Percentiles rank a stretch among this genome's conserved stretches.
These are phyloP conservation scores for Dynastes maya DNA, from an alignment of 2,888 invertebrate species.

Conservation along the genomic window DNA sequence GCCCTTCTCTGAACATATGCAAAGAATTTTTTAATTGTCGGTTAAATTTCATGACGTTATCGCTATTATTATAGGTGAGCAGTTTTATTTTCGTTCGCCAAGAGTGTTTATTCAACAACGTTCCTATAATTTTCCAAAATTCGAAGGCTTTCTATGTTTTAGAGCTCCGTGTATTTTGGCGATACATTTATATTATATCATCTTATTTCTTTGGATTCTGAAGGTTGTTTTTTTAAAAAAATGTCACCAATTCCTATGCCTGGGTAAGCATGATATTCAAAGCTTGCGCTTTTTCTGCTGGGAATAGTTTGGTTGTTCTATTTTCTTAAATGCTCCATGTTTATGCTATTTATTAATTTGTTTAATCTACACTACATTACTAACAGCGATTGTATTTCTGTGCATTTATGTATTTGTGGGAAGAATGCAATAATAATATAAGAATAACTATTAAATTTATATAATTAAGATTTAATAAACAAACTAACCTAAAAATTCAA, in stretches of 20 bases:
- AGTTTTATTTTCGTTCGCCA: neutral
- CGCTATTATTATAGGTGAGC: constrained; percentile 7
- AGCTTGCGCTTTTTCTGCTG: constrained; percentile 37
- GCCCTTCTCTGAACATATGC: neutral
- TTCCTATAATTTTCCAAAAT: constrained; percentile 1
- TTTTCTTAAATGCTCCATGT: neutral
- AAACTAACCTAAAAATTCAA: neutral
- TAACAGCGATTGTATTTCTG: neutral
- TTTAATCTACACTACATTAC: neutral
- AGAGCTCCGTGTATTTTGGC: neutral
- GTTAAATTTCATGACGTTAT: neutral
- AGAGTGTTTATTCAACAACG: neutral
- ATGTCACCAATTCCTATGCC: constrained; percentile 71
- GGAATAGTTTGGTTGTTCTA: neutral
- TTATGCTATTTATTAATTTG: too few species aligned
- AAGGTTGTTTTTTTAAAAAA: constrained; percentile 58
- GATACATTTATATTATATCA: constrained; percentile 1
- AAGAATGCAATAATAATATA: neutral
- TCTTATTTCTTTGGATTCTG: constrained; percentile 55
- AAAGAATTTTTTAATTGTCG: too few species aligned
- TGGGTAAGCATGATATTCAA: constrained; percentile 65
- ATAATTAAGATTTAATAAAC: neutral
- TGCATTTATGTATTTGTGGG: neutral
- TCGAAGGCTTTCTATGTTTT: constrained; percentile 15
- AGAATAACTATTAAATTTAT: neutral